Base-by-base conservation (phyloP, 2,888 invertebrate species). In the Tetragnatha montana region DNA sequence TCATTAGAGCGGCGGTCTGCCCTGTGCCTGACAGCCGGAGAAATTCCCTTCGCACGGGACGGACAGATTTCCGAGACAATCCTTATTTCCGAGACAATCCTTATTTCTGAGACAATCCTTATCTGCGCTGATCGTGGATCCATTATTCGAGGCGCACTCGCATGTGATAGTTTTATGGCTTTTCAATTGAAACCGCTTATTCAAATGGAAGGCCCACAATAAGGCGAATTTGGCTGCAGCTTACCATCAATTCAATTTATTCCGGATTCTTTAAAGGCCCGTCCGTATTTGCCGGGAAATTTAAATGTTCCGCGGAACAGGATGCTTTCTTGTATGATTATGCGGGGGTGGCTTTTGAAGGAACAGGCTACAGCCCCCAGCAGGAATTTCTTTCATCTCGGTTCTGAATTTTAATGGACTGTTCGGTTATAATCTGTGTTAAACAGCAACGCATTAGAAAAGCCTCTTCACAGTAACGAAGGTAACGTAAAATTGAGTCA, bases 131-230 rank as follows among this genome's bases (percentile, higher is more conserved):
- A 88, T 88, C 87, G 81, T 19, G 82, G 87, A 88, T 78, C 76
- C 76, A 88, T 88, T 88, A 88, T 88, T 86, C 80, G 51, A 14
- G 51, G 86, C 73, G 86, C 80, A 80, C 80, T 86, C 74, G 86
- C 79, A 86, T 79, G 60, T 21, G 87, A 81, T 87, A 87, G 87
- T 88, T 88, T 82, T 88, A 88, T 88, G 82, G 87, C 87, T 88
- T 88, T 88, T 88, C 87, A 81, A 88, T 88, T 82, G 87, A 82
- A 88, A 88, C 76, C 82, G 87, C 87, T 82, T 82, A 88, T 88
- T 88, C 81, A 88, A 88, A 81, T 78, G 87, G 80, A 70, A 70
- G 85, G 69, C 50, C 75, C 70, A 70, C 75, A 87, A 76, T 81
- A 81, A 87, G 75, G 73, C 68, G 80, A 76, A 82, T 76, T 71